Conservation (phyloP, 2,113 vertebrate species). For the Tamias sibiricus region DNA sequence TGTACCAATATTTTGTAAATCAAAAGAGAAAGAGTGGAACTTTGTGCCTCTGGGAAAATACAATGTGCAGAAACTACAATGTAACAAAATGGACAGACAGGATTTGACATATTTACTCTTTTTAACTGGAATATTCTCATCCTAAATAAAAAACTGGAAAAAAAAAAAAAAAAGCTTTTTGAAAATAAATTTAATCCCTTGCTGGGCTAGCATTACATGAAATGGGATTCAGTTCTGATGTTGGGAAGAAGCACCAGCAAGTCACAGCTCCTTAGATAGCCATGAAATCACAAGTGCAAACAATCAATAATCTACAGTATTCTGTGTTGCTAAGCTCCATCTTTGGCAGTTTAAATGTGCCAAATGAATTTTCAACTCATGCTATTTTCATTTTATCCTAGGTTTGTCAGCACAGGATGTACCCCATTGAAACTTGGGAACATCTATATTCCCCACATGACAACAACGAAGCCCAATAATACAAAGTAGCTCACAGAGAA, state of each 20-base stretch:
- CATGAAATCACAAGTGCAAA: background rate
- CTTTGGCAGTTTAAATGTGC: background rate
- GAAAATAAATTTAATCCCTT: background rate
- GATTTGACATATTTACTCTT: constrained; percentile 55
- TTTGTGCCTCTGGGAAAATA: background rate
- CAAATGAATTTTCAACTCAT: background rate
- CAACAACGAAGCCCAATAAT: background rate
- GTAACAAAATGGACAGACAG: background rate
- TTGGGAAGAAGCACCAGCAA: background rate
- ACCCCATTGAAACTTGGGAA: background rate
- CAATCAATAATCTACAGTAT: too few relatives aligned
- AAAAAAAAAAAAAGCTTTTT: background rate
- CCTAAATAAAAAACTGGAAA: constrained; percentile 44
- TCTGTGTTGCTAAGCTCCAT: background rate
- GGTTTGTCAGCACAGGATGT: background rate
- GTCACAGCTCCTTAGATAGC: background rate
- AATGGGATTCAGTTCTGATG: background rate
- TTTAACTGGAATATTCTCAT: constrained; percentile 56
- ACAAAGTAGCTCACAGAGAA: background rate
- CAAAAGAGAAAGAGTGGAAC: constrained; percentile 61
- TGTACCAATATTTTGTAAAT: constrained; percentile 59
- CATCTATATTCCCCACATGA: background rate
- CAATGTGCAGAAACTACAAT: background rate
- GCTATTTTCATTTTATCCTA: background rate
- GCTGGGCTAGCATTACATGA: background rate